Conservation (phyloP, 2,888 invertebrate species). For the Hofmannophila pseudospretella region DNA sequence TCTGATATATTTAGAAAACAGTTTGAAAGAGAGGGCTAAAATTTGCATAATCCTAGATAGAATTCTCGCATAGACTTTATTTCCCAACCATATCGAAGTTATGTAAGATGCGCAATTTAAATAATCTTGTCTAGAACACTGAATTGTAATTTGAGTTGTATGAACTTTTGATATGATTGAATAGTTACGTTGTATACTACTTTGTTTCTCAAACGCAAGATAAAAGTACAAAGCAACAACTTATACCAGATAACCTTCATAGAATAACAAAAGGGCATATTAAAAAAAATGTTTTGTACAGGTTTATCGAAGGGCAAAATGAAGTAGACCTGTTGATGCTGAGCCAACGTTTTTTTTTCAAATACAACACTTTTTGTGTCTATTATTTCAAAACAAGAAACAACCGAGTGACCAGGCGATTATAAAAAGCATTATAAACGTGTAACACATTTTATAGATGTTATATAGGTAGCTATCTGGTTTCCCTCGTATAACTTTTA, state of each 20-base stretch:
- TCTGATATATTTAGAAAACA: constrained; percentile 25
- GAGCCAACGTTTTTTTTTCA: not conserved
- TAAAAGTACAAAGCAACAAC: not conserved
- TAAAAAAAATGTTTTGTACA: not conserved
- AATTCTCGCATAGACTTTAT: not conserved
- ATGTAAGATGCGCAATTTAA: not conserved
- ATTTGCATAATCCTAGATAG: constrained; percentile 19
- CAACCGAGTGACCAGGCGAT: not conserved
- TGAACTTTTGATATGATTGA: not conserved
- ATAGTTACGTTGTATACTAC: not conserved
- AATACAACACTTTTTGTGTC: not conserved
- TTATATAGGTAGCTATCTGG: too few relatives aligned
- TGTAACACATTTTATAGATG: not conserved
- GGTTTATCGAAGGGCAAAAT: not conserved
- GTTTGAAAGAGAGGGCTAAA: too few relatives aligned
- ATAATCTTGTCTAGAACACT: not conserved
- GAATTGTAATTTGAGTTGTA: not conserved
- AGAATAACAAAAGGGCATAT: not conserved
- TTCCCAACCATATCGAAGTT: not conserved
- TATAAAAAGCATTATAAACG: not conserved
- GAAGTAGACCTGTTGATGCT: not conserved
- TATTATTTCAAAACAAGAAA: not conserved
- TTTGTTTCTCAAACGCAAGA: not conserved
- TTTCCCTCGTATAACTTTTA: constrained; percentile 1
- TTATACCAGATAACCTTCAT: not conserved